Base-by-base conservation (phyloP, 2,113 vertebrate genomes). In the Forbesichthys agassizii region DNA sequence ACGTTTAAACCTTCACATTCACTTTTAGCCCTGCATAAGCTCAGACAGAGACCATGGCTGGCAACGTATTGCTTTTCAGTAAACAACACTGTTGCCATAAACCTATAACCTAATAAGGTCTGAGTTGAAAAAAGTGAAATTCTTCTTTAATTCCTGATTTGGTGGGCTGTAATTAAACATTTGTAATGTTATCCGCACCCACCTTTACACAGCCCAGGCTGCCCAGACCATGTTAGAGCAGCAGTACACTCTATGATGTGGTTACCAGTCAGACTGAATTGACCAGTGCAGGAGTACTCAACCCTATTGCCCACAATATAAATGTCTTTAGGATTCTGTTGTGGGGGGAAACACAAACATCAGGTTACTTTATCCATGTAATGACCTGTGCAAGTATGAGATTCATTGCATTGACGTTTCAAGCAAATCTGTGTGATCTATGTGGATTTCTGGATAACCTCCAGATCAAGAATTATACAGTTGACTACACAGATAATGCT, bases 291-390 rank as follows among this genome's bases (percentile, higher is more conserved):
- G 52, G 85, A 69, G 66, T 96, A 96, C 42, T 91, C 60, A 61
- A 94, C 84, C 20, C 12, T 93, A 87, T 87, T 94, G 10, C 95
- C 94, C 70, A 92, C 90, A 60, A 90, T 79, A 66, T 95, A 94
- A 20, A 80, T 14, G 11, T 90, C 82, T 33, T 86, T 84, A 1
- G 80, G 88, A 1, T 79, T 74, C 78, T 80, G 61, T 60, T 42
- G 53, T 0, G 1, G 36, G 4, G 4, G 7, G 0, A 42, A 42
- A 42, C 4, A 42, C 69, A 48, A 57, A 58, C 1, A 33, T 47
- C 52, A 47, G 11, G 11, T 52, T 12, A 48, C 64, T 14, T 7
- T 16, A 47, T 33, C 11, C 51, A 13, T 11, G 2, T 48, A 36
- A 52, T 14, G 49, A 52, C 11, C 88, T 88, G 58, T 55, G 57